A percentile compares a stretch with the other conserved stretches of the same genome.
phyloP scores from a whole-genome alignment of 2,797 vertebrate species.

The Octomys mimax region DNA sequence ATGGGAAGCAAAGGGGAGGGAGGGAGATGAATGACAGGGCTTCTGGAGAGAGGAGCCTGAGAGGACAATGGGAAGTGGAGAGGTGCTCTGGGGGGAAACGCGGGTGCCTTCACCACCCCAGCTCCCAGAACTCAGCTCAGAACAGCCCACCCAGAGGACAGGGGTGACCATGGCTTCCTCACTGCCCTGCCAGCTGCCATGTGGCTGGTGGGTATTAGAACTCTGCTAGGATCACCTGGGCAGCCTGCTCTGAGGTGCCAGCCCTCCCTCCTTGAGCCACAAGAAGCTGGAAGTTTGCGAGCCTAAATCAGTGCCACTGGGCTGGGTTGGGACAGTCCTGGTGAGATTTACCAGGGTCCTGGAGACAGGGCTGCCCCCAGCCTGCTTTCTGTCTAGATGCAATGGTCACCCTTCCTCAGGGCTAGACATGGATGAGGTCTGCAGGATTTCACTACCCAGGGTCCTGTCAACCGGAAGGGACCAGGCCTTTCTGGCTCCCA shows the following conservation, averaged over 20 bases:
- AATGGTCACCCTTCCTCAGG: neutral
- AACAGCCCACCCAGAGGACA: neutral
- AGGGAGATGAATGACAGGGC: neutral
- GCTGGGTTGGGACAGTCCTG: neutral
- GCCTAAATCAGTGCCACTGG: constrained; percentile 35
- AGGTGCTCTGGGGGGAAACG: neutral
- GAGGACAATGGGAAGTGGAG: neutral
- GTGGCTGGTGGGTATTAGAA: neutral
- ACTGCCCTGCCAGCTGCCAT: neutral
- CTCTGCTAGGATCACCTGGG: neutral
- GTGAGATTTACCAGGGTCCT: constrained; percentile 25
- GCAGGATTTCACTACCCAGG: neutral
- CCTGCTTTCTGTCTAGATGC: neutral
- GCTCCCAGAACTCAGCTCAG: neutral
- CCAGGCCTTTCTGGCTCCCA: neutral
- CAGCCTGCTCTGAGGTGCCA: neutral
- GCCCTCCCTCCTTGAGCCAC: neutral
- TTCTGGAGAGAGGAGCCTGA: neutral
- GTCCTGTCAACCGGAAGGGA: neutral
- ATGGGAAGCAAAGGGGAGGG: neutral
- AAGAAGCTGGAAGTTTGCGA: neutral
- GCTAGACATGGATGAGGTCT: neutral
- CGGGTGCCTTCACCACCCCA: neutral
- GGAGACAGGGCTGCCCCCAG: neutral
- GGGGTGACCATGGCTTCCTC: neutral